Evolutionary conservation across 2,797 vertebrate species (phyloP), one percentile per base, ranked within the genome.

Genomic region (Chelonia mydas): DNA sequence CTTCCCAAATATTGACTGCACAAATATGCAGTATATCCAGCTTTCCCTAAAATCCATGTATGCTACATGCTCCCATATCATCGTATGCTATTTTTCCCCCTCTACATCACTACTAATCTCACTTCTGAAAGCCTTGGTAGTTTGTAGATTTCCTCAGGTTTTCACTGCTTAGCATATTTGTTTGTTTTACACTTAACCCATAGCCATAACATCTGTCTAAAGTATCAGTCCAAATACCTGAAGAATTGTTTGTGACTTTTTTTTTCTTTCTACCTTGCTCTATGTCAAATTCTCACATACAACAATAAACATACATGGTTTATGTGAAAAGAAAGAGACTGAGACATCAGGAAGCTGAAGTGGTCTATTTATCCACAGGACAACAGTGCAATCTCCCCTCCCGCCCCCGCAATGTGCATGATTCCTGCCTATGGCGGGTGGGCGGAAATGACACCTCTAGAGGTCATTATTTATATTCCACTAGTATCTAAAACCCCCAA

Each of bases 1-100:
- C 92, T 84, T 93, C 93, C 90, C 95, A 87, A 95, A 54, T 84
- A 94, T 79, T 90, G 85, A 94, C 90, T 96, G 79, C 91, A 96
- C 93, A 93, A 95, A 95, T 93, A 93, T 83, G 88, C 87, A 95
- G 90, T 83, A 33, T 79, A 89, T 89, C 57, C 78, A 61, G 84
- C 51, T 41, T 84, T 91, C 59, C 95, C 92, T 91, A 72, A 0
- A 83, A 50, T 94, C 95, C 37, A 85, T 95, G 94, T 81, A 51
- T 57, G 83, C 61, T 0, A 2, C 65, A 84, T 92, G 61, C 74
- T n/a, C 77, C 88, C 57, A 6, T 21, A 83, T 88, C 87, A 85
- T 87, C 84, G 78, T 51, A 49, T 59, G 47, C 54, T 49, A 15
- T 72, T 89, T 96, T 77, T 57, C 65, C 86, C 86, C 47, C 77